These are phyloP conservation scores for Heptranchias perlo DNA, from an alignment of 2,113 vertebrate species.

Conservation along the genomic window DNA sequence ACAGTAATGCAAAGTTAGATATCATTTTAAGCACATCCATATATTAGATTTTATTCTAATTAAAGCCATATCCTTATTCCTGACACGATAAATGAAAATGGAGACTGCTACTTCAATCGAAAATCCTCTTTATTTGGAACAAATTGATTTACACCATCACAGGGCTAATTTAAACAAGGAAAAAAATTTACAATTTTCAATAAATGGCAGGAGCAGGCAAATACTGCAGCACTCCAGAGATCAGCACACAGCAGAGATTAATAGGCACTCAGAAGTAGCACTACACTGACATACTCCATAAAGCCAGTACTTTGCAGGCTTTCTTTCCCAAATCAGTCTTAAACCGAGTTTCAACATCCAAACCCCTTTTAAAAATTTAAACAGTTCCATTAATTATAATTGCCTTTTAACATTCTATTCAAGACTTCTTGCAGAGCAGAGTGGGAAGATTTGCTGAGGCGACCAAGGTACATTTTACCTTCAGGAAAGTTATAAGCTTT, in stretches of 20 bases:
- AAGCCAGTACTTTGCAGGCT: background rate
- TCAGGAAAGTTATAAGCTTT: background rate
- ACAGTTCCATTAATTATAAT: slow-evolving; percentile 8
- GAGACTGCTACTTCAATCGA: background rate
- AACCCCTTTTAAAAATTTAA: slow-evolving; percentile 27
- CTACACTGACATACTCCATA: background rate
- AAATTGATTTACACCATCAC: slow-evolving; percentile 5
- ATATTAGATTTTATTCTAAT: background rate
- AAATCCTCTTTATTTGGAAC: background rate
- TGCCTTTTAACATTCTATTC: background rate
- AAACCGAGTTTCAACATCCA: background rate
- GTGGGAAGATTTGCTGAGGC: background rate
- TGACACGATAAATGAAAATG: background rate
- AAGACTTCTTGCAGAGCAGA: background rate
- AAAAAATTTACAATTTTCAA: background rate
- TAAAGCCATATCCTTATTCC: background rate
- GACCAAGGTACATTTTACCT: background rate
- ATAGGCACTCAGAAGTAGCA: background rate
- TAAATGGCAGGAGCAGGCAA: background rate
- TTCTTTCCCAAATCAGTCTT: background rate
- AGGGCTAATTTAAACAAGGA: background rate
- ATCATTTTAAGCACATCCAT: background rate
- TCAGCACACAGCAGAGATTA: background rate
- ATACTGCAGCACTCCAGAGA: background rate
- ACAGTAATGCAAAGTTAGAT: background rate